phyloP scores from a whole-genome alignment of 2,888 invertebrate species.

The Odontocolon sp. region DNA sequence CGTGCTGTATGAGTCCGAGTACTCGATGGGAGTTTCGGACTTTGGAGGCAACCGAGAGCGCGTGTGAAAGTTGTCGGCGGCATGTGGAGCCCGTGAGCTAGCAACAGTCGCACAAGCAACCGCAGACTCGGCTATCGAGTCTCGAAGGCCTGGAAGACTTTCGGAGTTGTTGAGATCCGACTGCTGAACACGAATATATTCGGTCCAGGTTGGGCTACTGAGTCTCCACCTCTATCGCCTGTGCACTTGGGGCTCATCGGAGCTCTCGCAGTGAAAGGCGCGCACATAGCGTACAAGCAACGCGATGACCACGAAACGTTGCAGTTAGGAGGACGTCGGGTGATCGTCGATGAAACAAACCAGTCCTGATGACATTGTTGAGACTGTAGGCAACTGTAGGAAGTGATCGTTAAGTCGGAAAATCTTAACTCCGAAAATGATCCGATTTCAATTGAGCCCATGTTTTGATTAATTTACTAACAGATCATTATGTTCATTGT shows the following conservation, averaged over 20 bases:
- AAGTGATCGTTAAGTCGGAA: background rate
- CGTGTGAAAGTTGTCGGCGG: slow-evolving; percentile 26
- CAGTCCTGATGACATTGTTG: slow-evolving; percentile 32
- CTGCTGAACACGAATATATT: too few relatives aligned
- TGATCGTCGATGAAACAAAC: slow-evolving; percentile 33
- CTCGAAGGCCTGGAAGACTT: background rate
- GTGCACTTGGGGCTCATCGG: background rate
- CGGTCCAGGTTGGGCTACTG: slow-evolving; percentile 45
- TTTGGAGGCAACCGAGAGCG: background rate
- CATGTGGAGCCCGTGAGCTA: slow-evolving; percentile 3
- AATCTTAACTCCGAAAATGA: too few relatives aligned
- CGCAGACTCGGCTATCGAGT: background rate
- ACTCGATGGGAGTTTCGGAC: background rate
- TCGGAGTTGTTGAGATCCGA: background rate
- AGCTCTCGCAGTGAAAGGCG: slow-evolving; percentile 60
- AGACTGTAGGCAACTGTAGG: slow-evolving; percentile 7
- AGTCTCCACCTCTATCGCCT: slow-evolving; percentile 1
- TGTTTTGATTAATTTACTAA: too few relatives aligned
- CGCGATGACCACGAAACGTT: slow-evolving; percentile 28
- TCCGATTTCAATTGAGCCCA: too few relatives aligned
- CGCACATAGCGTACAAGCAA: background rate
- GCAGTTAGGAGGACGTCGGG: slow-evolving; percentile 25
- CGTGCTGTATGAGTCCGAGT: background rate
- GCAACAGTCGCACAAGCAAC: background rate
- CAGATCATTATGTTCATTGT: too few relatives aligned